Evolutionary conservation across 2,888 invertebrate genomes (phyloP), one percentile per base, ranked within the genome.

Genomic region (Palloptera scutellata): DNA sequence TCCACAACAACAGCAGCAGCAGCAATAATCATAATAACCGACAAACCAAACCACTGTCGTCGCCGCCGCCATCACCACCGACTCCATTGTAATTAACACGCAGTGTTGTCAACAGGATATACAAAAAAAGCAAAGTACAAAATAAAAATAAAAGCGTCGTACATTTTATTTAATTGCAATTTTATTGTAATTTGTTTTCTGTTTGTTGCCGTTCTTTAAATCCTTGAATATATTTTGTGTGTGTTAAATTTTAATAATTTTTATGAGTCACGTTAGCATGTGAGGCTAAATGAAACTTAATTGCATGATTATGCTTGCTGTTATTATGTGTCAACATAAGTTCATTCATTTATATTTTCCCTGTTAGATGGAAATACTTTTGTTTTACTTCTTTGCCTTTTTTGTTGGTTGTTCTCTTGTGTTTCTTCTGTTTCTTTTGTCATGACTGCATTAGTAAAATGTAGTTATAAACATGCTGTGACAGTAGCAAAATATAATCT

Each of bases 121-220:
- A 45, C 30, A 57, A 4, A 53, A 57, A 57, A 42, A 20, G 54
- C 6, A 12, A 45, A 12, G 45, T 51, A 13, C 15, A 55, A 43
- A 45, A 13, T 17, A 57, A 64, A 15, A 20, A 58, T 40, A 48
- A 45, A 48, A 10, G 60, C 30, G 12, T 13, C 15, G 12, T 17
- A 13, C 15, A 59, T 57, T 57, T 66, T 51, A 60, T 64, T 64
- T 64, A 60, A 63, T 64, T 67, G 63, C 54, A 48, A 63, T 63
- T 67, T 67, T 48, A 64, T 63, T 64, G 41, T 48, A 20, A 15
- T 54, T 61, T 9, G 10, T 57, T 12, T 52, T 43, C 13, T 10
- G 4, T 51, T 57, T 41, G 0, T 9, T 20, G 41, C 13, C 6
- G 12, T 43, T 40, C 15, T 19, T 57, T 13, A 41, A 58, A n/a